Evolutionary conservation across 2,888 invertebrate species (phyloP).

Genomic region (Cheilosia urbana): DNA sequence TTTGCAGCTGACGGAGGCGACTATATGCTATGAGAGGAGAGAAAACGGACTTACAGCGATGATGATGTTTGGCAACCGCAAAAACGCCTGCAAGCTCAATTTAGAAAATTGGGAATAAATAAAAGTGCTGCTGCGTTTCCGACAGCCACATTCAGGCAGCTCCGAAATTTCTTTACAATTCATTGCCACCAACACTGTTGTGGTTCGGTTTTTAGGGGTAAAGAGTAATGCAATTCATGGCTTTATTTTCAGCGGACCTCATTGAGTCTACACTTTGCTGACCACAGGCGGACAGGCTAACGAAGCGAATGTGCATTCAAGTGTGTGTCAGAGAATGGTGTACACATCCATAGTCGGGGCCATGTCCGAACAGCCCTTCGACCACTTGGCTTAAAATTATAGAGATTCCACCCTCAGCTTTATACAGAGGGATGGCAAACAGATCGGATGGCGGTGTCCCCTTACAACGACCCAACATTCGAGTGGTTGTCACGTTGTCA

Average conservation of each 20-base stretch:
- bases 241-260: constrained; percentile 35
- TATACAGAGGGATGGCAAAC: no score
- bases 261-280: constrained; percentile 8
- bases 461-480: constrained; percentile 35
- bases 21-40: neutral
- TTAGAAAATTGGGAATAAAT: constrained; percentile 56
- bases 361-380: constrained; percentile 47
- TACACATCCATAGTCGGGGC: constrained; percentile 21
- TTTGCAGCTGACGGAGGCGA: constrained; percentile 24
- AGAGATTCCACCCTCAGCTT: constrained; percentile 48
- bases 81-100: constrained; percentile 61
- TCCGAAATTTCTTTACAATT: constrained; percentile 48
- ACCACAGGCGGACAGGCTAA: constrained; percentile 20
- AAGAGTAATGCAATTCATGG: constrained; percentile 10
- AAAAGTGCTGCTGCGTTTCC: constrained; percentile 32
- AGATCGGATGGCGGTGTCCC: constrained; percentile 15
- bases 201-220: neutral
- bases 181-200: constrained; percentile 44
- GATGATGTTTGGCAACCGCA: constrained; percentile 54
- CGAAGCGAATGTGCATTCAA: constrained; percentile 54
- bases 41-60: neutral
- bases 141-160: neutral
- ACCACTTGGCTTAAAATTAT: constrained; percentile 65
- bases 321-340: constrained; percentile 7
- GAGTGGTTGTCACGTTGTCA: constrained; percentile 72